Evolutionary conservation across 2,113 vertebrate genomes (phyloP).

Genomic region (Rhinichthys klamathensis): DNA sequence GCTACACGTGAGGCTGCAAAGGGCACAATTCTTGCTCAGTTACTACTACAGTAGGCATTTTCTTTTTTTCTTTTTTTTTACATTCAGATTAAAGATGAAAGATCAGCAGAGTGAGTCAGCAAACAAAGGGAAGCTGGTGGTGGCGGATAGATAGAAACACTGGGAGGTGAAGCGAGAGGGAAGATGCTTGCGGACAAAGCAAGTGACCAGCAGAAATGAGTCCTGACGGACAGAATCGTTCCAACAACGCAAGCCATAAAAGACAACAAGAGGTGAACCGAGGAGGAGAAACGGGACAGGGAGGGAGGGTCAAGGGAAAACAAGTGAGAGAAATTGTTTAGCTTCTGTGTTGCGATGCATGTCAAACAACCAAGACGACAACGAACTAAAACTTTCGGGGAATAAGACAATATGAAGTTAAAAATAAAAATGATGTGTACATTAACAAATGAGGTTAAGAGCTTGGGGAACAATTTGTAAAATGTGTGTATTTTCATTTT

Average conservation of each 20-base stretch:
- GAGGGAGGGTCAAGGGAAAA: neutral
- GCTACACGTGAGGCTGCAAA: neutral
- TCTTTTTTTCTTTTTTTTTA: neutral
- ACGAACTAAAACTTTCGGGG: constrained; percentile 68
- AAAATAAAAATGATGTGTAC: constrained; percentile 72
- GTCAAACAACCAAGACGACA: constrained; percentile 75
- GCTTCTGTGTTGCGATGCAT: constrained; percentile 82
- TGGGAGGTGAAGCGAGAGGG: neutral
- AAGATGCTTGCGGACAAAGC: constrained; percentile 55
- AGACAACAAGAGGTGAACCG: constrained; percentile 62
- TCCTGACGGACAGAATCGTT: constrained; percentile 62
- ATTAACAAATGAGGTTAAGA: constrained; percentile 70
- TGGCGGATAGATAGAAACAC: constrained; percentile 17
- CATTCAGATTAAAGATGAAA: constrained; percentile 15
- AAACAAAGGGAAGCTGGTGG: neutral
- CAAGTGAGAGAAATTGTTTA: constrained; percentile 62
- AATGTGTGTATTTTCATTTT: constrained; percentile 83
- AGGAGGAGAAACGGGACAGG: constrained; percentile 55
- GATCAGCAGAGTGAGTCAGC: neutral
- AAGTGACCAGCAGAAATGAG: constrained; percentile 44
- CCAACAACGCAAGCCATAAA: constrained; percentile 78
- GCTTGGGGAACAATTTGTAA: constrained; percentile 78
- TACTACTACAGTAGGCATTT: constrained; percentile 1
- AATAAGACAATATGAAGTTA: constrained; percentile 70
- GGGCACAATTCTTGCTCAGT: constrained; percentile 33